A percentile compares a stretch with the other conserved stretches of the same genome.
These are phyloP conservation scores for Acholoe squamosa DNA, from an alignment of 2,888 invertebrate genomes.

Conservation along the genomic window DNA sequence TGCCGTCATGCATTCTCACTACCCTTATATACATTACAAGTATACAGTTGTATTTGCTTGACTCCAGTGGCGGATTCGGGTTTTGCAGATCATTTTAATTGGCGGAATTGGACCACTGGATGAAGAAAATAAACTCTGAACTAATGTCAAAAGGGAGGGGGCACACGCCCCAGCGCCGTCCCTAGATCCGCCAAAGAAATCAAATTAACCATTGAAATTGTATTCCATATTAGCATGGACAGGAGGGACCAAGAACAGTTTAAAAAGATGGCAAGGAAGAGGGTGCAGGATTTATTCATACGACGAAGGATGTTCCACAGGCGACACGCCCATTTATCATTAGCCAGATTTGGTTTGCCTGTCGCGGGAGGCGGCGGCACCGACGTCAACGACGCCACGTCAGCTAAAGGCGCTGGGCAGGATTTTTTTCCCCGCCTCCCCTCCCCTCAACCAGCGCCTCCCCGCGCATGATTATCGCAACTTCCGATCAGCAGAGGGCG, in stretches of 20 bases:
- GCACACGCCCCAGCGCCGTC: too few relatives aligned
- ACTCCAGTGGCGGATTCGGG: too few relatives aligned
- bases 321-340: neutral
- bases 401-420: neutral
- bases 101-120: too few relatives aligned
- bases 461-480: constrained; percentile 24
- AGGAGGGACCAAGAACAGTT: neutral
- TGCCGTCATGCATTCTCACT: too few relatives aligned
- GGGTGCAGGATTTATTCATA: neutral
- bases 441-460: neutral
- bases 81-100: too few relatives aligned
- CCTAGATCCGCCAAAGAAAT: too few relatives aligned
- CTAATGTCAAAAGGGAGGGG: too few relatives aligned
- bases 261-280: neutral
- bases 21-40: too few relatives aligned
- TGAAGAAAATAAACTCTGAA: too few relatives aligned
- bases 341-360: constrained; percentile 1
- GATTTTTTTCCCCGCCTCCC: neutral
- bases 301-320: neutral
- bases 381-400: neutral
- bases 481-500: neutral
- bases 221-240: too few relatives aligned
- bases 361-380: neutral
- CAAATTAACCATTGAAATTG: too few relatives aligned
- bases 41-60: too few relatives aligned